Percentiles rank a stretch among this genome's conserved stretches.
Conservation (phyloP, 2,113 vertebrate species). For the Cyanoderma ruficeps region DNA sequence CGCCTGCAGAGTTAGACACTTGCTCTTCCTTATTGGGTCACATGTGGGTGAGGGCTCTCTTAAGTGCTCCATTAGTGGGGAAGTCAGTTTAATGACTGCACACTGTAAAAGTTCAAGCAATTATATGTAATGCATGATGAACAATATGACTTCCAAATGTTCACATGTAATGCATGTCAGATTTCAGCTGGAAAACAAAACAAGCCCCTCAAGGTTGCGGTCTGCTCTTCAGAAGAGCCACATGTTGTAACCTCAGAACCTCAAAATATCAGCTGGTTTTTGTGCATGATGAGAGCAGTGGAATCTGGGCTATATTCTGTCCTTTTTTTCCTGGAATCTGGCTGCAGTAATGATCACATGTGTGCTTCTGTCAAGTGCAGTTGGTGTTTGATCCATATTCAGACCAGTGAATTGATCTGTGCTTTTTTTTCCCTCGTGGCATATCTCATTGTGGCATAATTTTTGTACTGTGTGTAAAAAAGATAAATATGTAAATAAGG, state of each 20-base stretch:
- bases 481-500: not conserved
- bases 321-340: slow-evolving; percentile 2
- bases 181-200: not conserved
- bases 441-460: not conserved
- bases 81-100: slow-evolving; percentile 24
- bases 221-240: slow-evolving; percentile 44
- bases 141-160: slow-evolving; percentile 55
- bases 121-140: slow-evolving; percentile 3
- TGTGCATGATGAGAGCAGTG: not conserved
- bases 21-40: not conserved
- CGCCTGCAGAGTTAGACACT: not conserved
- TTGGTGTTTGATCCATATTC: not conserved
- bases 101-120: slow-evolving; percentile 24
- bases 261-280: slow-evolving; percentile 45
- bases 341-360: not conserved
- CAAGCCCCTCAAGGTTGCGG: slow-evolving; percentile 17
- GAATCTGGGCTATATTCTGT: not conserved
- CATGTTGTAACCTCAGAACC: slow-evolving; percentile 26
- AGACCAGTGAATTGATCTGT: not conserved
- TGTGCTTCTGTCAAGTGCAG: not conserved
- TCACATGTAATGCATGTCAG: slow-evolving; percentile 43
- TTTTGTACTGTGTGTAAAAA: not conserved
- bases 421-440: not conserved
- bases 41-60: not conserved
- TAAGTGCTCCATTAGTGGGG: slow-evolving; percentile 4